Evolutionary conservation across 2,797 vertebrate species (phyloP).

Genomic region (Enteromius viviparus): DNA sequence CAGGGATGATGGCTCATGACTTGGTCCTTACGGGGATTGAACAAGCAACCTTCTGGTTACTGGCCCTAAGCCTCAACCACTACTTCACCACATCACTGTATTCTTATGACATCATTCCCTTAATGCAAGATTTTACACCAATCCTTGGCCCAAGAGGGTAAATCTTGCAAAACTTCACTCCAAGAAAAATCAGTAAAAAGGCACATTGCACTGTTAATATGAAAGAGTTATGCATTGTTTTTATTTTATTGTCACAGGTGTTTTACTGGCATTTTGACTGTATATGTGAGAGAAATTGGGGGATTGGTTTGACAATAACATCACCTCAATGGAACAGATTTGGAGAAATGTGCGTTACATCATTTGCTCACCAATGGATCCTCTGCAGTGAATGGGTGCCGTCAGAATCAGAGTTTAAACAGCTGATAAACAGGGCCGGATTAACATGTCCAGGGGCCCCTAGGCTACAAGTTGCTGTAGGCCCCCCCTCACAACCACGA

Average conservation of each 20-base stretch:
- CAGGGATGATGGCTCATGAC: not conserved
- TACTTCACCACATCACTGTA: not conserved
- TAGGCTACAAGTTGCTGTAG: no score
- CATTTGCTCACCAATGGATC: not conserved
- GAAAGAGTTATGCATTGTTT: not conserved
- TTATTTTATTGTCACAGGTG: not conserved
- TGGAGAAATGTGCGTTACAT: not conserved
- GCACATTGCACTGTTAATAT: not conserved
- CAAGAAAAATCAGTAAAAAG: not conserved
- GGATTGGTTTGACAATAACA: not conserved
- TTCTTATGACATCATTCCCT: not conserved
- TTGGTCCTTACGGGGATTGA: not conserved
- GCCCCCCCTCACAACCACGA: no score
- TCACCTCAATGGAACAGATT: not conserved
- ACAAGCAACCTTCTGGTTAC: not conserved
- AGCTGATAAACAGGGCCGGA: not conserved
- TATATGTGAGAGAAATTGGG: not conserved
- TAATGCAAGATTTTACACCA: not conserved
- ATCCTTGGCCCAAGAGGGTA: not conserved
- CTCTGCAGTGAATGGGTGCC: not conserved
- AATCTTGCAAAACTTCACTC: not conserved
- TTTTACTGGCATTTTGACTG: not conserved
- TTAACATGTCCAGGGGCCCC: no score
- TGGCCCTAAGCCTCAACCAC: slow-evolving; percentile 3
- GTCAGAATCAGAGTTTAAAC: not conserved